Evolutionary conservation across 2,113 vertebrate species (phyloP), one percentile per base, ranked within the genome.

Genomic region (Coryphaenoides rupestris): DNA sequence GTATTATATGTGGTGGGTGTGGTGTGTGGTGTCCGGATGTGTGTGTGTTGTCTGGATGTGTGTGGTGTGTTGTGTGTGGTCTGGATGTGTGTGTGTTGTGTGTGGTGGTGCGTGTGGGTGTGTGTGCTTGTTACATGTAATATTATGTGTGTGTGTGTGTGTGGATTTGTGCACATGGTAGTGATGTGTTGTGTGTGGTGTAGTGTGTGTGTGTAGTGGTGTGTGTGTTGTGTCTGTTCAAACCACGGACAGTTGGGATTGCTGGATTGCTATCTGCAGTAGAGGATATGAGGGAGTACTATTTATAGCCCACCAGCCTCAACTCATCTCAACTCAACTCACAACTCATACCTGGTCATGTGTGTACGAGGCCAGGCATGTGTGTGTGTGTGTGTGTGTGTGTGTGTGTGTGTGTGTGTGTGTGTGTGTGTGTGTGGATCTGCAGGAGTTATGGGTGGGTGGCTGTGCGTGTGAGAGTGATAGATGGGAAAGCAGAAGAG

Each of bases 221-320:
- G 65, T 33, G 28, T 33, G 28, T 33, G 28, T 33, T n/a, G 3
- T 33, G 28, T 40, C 7, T 40, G 33, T n/a, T n/a, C n/a, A n/a
- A n/a, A n/a, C n/a, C n/a, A n/a, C n/a, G n/a, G n/a, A n/a, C 76
- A 65, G 59, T 73, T 58, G 69, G 80, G 82, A 86, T 76, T 70
- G 60, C 66, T 69, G 68, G 79, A 84, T n/a, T 75, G 77, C 69
- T 86, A 83, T 87, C 82, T 72, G 77, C 76, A 60, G 69, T 62
- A 76, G 73, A 81, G 83, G 84, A 86, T 84, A 86, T 86, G 81
- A 88, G 66, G n/a, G 74, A 69, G 70, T 70, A 63, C 86, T 88
- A 86, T 86, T 86, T 84, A 79, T 86, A 85, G 77, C 79, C 67
- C 69, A 45, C 67, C 75, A n/a, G n/a, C n/a, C 47, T 2, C 17